Percentiles rank a stretch among this genome's conserved stretches.
Evolutionary conservation across 2,888 invertebrate species (phyloP).

Genomic region (Podotricha telesiphe): DNA sequence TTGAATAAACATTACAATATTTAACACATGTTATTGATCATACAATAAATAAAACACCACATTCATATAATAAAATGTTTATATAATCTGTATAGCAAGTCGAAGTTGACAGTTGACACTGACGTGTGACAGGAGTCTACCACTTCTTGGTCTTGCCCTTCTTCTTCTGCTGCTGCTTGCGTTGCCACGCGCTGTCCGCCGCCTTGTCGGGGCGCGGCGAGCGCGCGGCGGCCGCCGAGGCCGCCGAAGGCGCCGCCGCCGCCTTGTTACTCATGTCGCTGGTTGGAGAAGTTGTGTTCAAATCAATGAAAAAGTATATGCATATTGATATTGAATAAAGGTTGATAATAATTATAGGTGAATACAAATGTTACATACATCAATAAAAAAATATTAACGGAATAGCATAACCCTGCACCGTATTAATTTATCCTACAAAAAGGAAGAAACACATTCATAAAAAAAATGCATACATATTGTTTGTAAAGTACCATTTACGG

Average conservation of each 20-base stretch:
- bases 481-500: too few species aligned
- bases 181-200: slow-evolving; percentile 86
- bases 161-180: slow-evolving; percentile 89
- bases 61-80: slow-evolving; percentile 1
- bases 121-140: slow-evolving; percentile 35
- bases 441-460: too few species aligned
- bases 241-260: slow-evolving; percentile 55
- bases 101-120: slow-evolving; percentile 11
- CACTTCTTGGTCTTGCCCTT: slow-evolving; percentile 77
- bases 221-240: slow-evolving; percentile 82
- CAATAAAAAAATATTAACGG: too few species aligned
- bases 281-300: slow-evolving; percentile 27
- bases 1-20: too few species aligned
- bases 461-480: too few species aligned
- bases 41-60: slow-evolving; percentile 1
- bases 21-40: too few species aligned
- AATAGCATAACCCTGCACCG: too few species aligned
- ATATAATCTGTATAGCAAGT: slow-evolving; percentile 2
- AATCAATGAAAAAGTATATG: too few species aligned
- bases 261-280: slow-evolving; percentile 86
- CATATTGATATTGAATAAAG: too few species aligned
- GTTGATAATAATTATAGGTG: too few species aligned
- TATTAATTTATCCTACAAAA: too few species aligned
- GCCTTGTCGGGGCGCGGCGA: slow-evolving; percentile 76
- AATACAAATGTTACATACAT: too few species aligned